phyloP scores from a whole-genome alignment of 2,113 vertebrate genomes.

The Tyto alba region DNA sequence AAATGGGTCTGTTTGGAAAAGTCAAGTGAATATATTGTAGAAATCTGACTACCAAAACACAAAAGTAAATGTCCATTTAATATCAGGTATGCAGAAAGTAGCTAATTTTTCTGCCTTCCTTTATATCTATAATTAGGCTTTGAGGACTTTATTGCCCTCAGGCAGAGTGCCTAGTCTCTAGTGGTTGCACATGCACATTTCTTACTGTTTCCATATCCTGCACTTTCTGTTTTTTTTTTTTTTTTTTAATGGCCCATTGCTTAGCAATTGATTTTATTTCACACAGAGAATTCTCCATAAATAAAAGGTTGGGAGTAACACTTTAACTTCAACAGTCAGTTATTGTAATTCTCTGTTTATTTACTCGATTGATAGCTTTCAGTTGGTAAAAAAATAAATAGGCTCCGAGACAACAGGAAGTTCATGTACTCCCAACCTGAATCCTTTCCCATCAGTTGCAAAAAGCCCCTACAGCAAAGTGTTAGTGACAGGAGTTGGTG shows the following conservation, averaged over 20 bases:
- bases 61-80: not conserved
- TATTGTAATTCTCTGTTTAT: not conserved
- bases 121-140: not conserved
- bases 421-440: not conserved
- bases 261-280: constrained; percentile 51
- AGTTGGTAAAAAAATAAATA: not conserved
- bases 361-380: not conserved
- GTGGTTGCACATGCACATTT: not conserved
- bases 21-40: not conserved
- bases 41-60: not conserved
- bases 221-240: not conserved
- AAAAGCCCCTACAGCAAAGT: not conserved
- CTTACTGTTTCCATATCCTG: not conserved
- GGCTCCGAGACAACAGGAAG: not conserved
- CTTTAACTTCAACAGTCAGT: not conserved
- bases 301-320: not conserved
- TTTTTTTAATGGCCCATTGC: not conserved
- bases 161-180: not conserved
- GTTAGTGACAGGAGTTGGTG: not conserved
- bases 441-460: not conserved
- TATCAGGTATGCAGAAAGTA: not conserved
- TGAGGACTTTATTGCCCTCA: not conserved
- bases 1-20: not conserved
- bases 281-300: not conserved
- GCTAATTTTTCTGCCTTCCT: not conserved